These are phyloP conservation scores for Corydoras maculifer DNA, from an alignment of 2,113 vertebrate species.

Conservation along the genomic window DNA sequence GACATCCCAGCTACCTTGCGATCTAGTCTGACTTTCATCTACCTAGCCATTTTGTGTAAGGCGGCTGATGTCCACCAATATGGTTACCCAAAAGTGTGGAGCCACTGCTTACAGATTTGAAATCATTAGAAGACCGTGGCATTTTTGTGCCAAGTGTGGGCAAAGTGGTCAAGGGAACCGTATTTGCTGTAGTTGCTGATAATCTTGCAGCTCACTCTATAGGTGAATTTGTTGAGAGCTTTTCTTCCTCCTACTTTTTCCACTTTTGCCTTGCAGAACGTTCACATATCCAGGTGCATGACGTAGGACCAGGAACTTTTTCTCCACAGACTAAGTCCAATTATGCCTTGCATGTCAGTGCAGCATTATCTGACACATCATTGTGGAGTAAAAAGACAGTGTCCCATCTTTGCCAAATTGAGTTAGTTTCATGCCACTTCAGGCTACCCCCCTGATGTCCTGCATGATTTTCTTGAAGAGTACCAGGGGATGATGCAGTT, in stretches of 20 bases:
- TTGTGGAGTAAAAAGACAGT: background rate
- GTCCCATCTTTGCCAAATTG: background rate
- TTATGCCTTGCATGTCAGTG: background rate
- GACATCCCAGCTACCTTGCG: slow-evolving; percentile 31
- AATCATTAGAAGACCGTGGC: slow-evolving; percentile 38
- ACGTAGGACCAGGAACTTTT: slow-evolving; percentile 38
- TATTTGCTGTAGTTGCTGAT: slow-evolving; percentile 38
- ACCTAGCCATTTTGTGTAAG: slow-evolving; percentile 39
- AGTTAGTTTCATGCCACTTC: background rate
- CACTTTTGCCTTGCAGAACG: slow-evolving; percentile 33
- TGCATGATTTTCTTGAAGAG: slow-evolving; percentile 1
- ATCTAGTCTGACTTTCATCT: slow-evolving; percentile 38
- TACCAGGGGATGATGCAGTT: background rate
- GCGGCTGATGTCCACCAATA: slow-evolving; percentile 26
- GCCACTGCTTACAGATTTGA: slow-evolving; percentile 41
- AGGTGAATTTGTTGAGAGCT: slow-evolving; percentile 41
- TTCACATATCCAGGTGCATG: slow-evolving; percentile 31
- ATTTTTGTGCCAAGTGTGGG: slow-evolving; percentile 27
- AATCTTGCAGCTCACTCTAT: slow-evolving; percentile 41
- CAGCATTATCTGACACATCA: background rate
- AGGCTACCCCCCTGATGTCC: slow-evolving; percentile 1
- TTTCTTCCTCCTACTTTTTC: slow-evolving; percentile 28
- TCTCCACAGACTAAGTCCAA: background rate
- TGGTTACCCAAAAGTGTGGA: slow-evolving; percentile 28
- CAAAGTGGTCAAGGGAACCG: slow-evolving; percentile 38